phyloP scores from a whole-genome alignment of 2,888 invertebrate species.

The Ceriagrion tenellum region DNA sequence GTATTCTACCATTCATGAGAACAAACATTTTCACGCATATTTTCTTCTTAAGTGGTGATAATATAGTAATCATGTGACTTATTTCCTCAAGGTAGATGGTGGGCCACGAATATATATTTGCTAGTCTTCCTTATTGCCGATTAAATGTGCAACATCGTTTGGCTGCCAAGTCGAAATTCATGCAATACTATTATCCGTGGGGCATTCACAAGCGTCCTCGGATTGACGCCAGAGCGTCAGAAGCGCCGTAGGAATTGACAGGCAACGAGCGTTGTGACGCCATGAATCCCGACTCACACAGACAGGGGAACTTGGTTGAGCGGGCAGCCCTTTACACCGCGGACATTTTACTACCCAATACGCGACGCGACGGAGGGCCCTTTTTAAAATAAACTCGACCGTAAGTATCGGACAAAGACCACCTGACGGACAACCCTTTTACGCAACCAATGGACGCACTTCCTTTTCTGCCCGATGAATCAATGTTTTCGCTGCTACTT shows the following conservation, averaged over 20 bases:
- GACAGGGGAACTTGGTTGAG: background rate
- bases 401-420: slow-evolving; percentile 30
- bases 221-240: background rate
- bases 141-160: background rate
- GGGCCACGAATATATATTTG: no score
- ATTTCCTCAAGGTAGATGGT: no score
- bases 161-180: background rate
- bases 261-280: background rate
- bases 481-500: slow-evolving; percentile 53
- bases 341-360: background rate
- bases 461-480: slow-evolving; percentile 22
- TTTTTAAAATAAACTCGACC: slow-evolving; percentile 3
- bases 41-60: no score
- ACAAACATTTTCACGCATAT: no score
- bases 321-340: background rate
- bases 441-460: slow-evolving; percentile 25
- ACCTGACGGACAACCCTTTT: slow-evolving; percentile 58
- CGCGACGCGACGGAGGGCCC: background rate
- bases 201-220: background rate
- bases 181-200: background rate
- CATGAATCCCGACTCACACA: background rate
- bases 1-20: no score
- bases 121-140: background rate
- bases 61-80: no score
- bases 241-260: background rate